Base-by-base conservation (phyloP, 92 coral and sea anemone genomes). In the Scolanthus callimorphus region DNA sequence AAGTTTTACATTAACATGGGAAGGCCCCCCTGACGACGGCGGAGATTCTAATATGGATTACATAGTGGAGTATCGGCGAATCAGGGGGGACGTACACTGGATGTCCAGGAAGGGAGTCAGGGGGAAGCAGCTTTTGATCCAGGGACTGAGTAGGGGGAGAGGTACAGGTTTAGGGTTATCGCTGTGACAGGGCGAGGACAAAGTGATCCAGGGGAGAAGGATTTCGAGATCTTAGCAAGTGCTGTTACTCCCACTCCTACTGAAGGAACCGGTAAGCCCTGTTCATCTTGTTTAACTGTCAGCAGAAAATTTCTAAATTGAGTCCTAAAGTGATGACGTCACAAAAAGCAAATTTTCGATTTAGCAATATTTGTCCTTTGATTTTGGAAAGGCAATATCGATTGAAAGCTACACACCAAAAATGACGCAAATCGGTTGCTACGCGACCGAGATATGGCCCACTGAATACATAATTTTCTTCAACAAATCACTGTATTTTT, bases 181-280 rank as follows among this genome's bases (percentile, higher is more conserved):
- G 90, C 76, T 23, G 79, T 51, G 17, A 88, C 82, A 49, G 60
- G 67, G 31, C 82, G 45, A n/a, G 96, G 96, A 2, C 77, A 73
- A 47, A 83, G 67, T n/a, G 77, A 88, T 47, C 71, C 85, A 6
- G 96, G 91, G 15, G 57, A 63, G 51, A 88, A 88, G 73, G 67
- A 39, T 29, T 88, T 88, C 26, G 55, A 39, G 39, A 55, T 88
- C 3, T 30, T 51, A 39, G 68, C 67, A 3, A 66, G 73, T 27
- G 55, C 39, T 23, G 51, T 31, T n/a, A 25, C 54, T 6, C 51
- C 77, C 2, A 28, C 63, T 3, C 41, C 63, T n/a, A 27, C 39
- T 56, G n/a, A n/a, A n/a, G n/a, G n/a, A n/a, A n/a, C n/a, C n/a
- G n/a, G n/a, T n/a, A n/a, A n/a, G n/a, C n/a, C n/a, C n/a, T n/a